These are phyloP conservation scores for Enteromius mattozi DNA, from an alignment of 2,797 vertebrate species.

Conservation along the genomic window DNA sequence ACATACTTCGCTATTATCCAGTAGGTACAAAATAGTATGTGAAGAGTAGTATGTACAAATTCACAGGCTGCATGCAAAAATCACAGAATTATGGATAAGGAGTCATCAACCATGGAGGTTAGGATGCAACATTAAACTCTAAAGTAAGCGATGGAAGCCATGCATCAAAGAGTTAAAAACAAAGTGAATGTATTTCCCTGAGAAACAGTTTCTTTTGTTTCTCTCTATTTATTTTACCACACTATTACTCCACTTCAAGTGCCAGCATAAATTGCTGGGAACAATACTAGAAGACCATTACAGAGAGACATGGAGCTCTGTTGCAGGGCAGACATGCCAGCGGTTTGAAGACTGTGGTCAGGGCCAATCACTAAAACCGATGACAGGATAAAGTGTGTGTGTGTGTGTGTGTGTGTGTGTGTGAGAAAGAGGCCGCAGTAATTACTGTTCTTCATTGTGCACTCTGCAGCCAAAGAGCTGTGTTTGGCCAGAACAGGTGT, in stretches of 20 bases:
- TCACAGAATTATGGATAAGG: neutral
- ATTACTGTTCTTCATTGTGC: conserved; percentile 41
- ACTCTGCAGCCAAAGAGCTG: conserved; percentile 25
- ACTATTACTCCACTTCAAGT: conserved; percentile 36
- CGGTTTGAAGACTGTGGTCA: conserved; percentile 44
- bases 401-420: conserved; percentile 18
- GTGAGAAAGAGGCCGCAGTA: conserved; percentile 31
- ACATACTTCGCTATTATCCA: neutral
- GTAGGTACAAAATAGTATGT: neutral
- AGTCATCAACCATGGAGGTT: no score
- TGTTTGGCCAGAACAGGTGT: conserved; percentile 44
- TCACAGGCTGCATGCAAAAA: neutral
- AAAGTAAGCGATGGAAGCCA: neutral
- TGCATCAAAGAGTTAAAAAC: neutral
- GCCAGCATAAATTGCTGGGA: conserved; percentile 22
- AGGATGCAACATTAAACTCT: neutral
- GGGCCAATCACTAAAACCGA: conserved; percentile 52
- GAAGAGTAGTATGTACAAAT: neutral
- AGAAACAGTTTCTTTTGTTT: conserved; percentile 3
- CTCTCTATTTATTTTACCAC: conserved; percentile 25
- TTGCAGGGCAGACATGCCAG: conserved; percentile 31
- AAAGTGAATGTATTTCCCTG: conserved; percentile 12
- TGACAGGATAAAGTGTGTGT: conserved; percentile 42
- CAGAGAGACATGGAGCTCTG: conserved; percentile 12
- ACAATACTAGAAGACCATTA: conserved; percentile 30